phyloP scores from a whole-genome alignment of 2,797 vertebrate genomes.

The Sebastes dallii region DNA sequence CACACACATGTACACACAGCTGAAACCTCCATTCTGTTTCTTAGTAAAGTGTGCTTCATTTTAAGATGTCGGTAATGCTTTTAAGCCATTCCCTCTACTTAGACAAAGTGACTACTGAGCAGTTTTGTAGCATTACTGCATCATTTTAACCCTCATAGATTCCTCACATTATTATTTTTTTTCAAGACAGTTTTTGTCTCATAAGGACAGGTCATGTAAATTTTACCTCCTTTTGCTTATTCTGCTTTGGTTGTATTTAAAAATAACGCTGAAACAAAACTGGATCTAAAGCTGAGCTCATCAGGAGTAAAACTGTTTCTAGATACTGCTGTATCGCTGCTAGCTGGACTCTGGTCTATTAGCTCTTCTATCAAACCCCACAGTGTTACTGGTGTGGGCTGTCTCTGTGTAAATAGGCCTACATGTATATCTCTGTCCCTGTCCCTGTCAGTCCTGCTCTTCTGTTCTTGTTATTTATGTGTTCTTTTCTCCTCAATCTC shows the following conservation, averaged over 20 bases:
- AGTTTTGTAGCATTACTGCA: constrained; percentile 52
- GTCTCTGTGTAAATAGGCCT: constrained; percentile 51
- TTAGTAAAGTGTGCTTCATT: constrained; percentile 6
- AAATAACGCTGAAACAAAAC: constrained; percentile 70
- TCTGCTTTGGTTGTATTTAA: constrained; percentile 59
- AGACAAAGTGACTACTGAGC: constrained; percentile 65
- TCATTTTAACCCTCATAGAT: constrained; percentile 31
- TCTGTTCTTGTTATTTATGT: constrained; percentile 50
- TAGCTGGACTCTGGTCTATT: constrained; percentile 49
- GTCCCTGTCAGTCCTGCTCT: constrained; percentile 8
- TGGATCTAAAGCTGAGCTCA: constrained; percentile 62
- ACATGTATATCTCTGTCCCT: neutral
- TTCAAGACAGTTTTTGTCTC: neutral
- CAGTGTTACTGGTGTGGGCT: neutral
- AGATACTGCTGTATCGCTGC: constrained; percentile 65
- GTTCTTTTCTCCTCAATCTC: constrained; percentile 14
- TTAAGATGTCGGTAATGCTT: constrained; percentile 46
- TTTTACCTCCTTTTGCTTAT: constrained; percentile 7
- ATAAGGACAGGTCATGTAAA: constrained; percentile 5
- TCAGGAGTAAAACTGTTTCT: constrained; percentile 13
- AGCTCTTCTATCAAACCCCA: constrained; percentile 3
- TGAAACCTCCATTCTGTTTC: constrained; percentile 8
- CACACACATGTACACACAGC: neutral
- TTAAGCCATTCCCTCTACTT: constrained; percentile 51
- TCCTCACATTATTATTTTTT: neutral